phyloP scores from a whole-genome alignment of 2,888 invertebrate species.

The Eurytoma californica region DNA sequence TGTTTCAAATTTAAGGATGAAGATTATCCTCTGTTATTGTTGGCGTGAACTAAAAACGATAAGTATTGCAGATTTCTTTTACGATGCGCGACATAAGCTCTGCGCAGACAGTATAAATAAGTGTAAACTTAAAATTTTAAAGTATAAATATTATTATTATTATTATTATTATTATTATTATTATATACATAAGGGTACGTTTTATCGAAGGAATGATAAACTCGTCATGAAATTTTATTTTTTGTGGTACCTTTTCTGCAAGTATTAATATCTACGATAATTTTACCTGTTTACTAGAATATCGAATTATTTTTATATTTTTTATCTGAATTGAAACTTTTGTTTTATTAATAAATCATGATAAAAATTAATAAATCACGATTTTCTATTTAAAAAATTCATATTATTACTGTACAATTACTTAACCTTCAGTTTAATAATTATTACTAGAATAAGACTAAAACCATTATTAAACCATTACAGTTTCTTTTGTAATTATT shows the following conservation, averaged over 20 bases:
- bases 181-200: slow-evolving; percentile 26
- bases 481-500: slow-evolving; percentile 1
- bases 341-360: slow-evolving; percentile 31
- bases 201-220: slow-evolving; percentile 33
- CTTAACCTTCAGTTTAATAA: slow-evolving; percentile 25
- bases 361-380: slow-evolving; percentile 34
- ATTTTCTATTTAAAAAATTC: slow-evolving; percentile 41
- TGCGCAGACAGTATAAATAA: slow-evolving; percentile 30
- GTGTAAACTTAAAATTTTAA: slow-evolving; percentile 33
- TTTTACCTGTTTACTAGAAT: slow-evolving; percentile 46
- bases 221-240: slow-evolving; percentile 37
- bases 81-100: slow-evolving; percentile 21
- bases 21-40: slow-evolving; percentile 53
- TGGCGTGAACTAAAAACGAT: slow-evolving; percentile 38
- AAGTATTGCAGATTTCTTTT: slow-evolving; percentile 51
- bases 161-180: background rate
- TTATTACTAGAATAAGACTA: slow-evolving; percentile 15
- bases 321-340: slow-evolving; percentile 46
- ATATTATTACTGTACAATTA: slow-evolving; percentile 19
- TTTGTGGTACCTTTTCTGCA: slow-evolving; percentile 47
- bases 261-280: slow-evolving; percentile 48
- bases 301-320: slow-evolving; percentile 51
- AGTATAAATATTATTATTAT: slow-evolving; percentile 15
- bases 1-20: slow-evolving; percentile 52
- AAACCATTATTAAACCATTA: slow-evolving; percentile 13